Percentiles rank a stretch among this genome's conserved stretches.
phyloP scores from a whole-genome alignment of 2,888 invertebrate genomes.

The Agriopis aurantiaria region DNA sequence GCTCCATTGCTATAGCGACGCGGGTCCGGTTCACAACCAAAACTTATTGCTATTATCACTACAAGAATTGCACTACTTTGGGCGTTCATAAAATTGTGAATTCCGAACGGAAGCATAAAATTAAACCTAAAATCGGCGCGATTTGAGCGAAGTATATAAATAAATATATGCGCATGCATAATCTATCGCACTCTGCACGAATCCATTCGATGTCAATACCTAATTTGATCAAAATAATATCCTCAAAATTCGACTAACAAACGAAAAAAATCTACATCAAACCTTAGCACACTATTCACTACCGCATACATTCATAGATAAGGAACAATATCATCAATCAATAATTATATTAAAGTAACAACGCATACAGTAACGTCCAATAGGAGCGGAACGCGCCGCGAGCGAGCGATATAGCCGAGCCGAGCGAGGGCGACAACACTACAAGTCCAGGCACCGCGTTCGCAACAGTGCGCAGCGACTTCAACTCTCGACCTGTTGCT shows the following conservation, averaged over 20 bases:
- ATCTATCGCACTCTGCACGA: constrained; percentile 71
- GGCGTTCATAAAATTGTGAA: constrained; percentile 68
- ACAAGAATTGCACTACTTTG: constrained; percentile 81
- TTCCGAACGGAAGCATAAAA: constrained; percentile 71
- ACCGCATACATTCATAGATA: constrained; percentile 85
- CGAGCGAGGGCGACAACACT: constrained; percentile 33
- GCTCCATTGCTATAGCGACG: constrained; percentile 67
- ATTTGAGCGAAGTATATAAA: constrained; percentile 71
- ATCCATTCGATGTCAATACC: constrained; percentile 72
- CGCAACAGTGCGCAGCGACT: constrained; percentile 45
- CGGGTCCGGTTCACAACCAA: constrained; percentile 82
- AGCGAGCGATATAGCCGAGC: background rate
- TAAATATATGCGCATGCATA: constrained; percentile 66
- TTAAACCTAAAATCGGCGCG: constrained; percentile 62
- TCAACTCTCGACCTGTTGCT: constrained; percentile 66
- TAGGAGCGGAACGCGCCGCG: constrained; percentile 40
- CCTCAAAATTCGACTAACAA: constrained; percentile 81
- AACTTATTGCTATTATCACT: constrained; percentile 86
- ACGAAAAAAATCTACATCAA: constrained; percentile 83
- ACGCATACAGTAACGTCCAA: constrained; percentile 61
- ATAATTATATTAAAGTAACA: constrained; percentile 68
- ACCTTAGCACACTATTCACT: constrained; percentile 85
- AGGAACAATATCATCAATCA: constrained; percentile 84
- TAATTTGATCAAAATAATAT: constrained; percentile 82
- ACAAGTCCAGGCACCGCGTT: constrained; percentile 47